Evolutionary conservation across 2,888 invertebrate genomes (phyloP).

Genomic region (Embidobia sp.): DNA sequence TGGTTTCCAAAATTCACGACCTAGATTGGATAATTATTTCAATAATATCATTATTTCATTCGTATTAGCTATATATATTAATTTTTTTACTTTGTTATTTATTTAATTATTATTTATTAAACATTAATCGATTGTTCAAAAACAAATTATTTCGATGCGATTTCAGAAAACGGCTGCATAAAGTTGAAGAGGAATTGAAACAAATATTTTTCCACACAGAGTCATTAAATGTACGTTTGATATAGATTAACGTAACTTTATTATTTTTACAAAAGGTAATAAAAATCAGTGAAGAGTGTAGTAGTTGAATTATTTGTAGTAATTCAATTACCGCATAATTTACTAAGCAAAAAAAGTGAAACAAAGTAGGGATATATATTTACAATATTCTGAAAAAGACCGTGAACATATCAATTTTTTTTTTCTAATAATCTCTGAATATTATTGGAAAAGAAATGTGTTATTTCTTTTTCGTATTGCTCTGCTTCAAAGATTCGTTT

Average conservation of each 20-base stretch:
- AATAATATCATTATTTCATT: background rate
- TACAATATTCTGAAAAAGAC: too few relatives aligned
- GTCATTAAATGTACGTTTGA: constrained; percentile 38
- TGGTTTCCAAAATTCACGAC: too few relatives aligned
- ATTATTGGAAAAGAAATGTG: background rate
- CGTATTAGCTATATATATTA: too few relatives aligned
- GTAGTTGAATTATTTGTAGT: too few relatives aligned
- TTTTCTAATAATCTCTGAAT: constrained; percentile 9
- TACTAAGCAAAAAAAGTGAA: too few relatives aligned
- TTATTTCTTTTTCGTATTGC: background rate
- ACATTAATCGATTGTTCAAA: too few relatives aligned
- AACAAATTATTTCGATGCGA: background rate
- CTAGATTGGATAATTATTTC: background rate
- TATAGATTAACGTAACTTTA: constrained; percentile 20
- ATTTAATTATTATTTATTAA: constrained; percentile 3
- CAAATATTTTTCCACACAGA: constrained; percentile 42
- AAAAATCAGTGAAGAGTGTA: too few relatives aligned
- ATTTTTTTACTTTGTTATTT: constrained; percentile 2
- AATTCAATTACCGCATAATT: too few relatives aligned
- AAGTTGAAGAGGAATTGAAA: constrained; percentile 37
- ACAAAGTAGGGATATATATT: background rate
- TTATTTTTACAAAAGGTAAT: too few relatives aligned
- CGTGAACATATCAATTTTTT: constrained; percentile 31
- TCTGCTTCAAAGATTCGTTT: constrained; percentile 12
- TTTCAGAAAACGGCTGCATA: constrained; percentile 20